Evolutionary conservation across 1,140 invertebrate genomes (phyloP), one percentile per base, ranked within the genome.

Genomic region (Rhopalosiphum padi): DNA sequence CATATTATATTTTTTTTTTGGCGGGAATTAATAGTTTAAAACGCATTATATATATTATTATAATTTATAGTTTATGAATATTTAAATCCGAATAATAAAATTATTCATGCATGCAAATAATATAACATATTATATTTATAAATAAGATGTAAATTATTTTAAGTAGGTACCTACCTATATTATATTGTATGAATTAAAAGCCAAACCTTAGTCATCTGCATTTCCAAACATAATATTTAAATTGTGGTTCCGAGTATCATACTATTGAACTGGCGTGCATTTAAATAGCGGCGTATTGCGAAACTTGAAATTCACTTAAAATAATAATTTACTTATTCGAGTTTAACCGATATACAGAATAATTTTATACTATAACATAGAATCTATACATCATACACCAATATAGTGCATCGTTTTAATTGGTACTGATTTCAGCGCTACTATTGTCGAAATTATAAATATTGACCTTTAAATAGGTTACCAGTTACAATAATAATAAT

Each of bases 401-500:
- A n/a, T 77, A 77, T 77, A n/a, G n/a, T 25, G 37, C 41, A 37
- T 85, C 37, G 83, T 43, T 85, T 41, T 85, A 85, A 85, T 85
- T 85, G 23, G 83, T 85, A 41, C 37, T 41, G 37, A 85, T 85
- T 83, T 83, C 77, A 83, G 77, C 35, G 77, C 77, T 83, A 37
- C 77, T 37, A 83, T 83, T 48, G 43, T 87, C 43, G 43, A 87
- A 87, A 87, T 48, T 87, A 87, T 87, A 87, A 87, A 35, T 48
- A 87, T 87, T 87, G 46, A 87, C 46, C 86, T 87, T n/a, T 87
- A 48, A 51, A 48, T 43, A 86, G 85, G 85, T 86, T 15, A 86
- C 43, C n/a, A 86, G n/a, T 46, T 25, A 43, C 23, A 83, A 41
- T 83, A 37, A 82, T 37, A 82, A 83, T 41, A 48, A 87, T 87